Evolutionary conservation across 2,888 invertebrate species (phyloP).

Genomic region (Augochlorella aurata): DNA sequence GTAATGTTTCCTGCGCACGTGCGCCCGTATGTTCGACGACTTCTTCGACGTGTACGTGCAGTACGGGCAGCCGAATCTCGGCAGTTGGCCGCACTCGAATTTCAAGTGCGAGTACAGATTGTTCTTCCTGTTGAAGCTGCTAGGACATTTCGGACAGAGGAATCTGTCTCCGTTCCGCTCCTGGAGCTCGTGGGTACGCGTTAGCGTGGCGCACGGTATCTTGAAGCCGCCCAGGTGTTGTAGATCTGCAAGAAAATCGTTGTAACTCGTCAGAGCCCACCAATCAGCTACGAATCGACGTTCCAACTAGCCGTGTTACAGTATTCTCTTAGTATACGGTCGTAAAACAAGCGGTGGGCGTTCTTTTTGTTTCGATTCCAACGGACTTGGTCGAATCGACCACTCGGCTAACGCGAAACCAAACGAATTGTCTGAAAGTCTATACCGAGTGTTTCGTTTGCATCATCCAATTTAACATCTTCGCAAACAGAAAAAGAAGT

Average conservation of each 20-base stretch:
- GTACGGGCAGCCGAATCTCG: constrained; percentile 74
- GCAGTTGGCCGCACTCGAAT: constrained; percentile 63
- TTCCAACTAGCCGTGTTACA: constrained; percentile 8
- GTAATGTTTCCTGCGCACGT: constrained; percentile 85
- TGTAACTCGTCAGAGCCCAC: constrained; percentile 48
- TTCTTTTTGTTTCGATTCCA: background rate
- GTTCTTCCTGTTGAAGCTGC: constrained; percentile 66
- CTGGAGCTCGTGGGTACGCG: background rate
- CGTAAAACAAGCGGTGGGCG: background rate
- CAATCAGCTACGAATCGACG: background rate
- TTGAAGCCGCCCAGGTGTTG: constrained; percentile 55
- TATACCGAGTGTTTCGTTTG: too few relatives aligned
- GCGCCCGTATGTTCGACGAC: constrained; percentile 86
- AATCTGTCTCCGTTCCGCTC: constrained; percentile 42
- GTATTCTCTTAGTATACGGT: background rate
- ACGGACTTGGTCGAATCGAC: background rate
- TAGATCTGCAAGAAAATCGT: constrained; percentile 66
- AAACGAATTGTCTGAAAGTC: too few relatives aligned
- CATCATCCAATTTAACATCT: too few relatives aligned
- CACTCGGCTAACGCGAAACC: too few relatives aligned
- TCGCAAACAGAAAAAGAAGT: too few relatives aligned
- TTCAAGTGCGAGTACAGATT: constrained; percentile 65
- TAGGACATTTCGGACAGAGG: constrained; percentile 63
- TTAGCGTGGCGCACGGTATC: constrained; percentile 38
- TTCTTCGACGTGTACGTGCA: constrained; percentile 73